Evolutionary conservation across 2,888 invertebrate genomes (phyloP), one percentile per base, ranked within the genome.

Genomic region (Prosapia bicincta): DNA sequence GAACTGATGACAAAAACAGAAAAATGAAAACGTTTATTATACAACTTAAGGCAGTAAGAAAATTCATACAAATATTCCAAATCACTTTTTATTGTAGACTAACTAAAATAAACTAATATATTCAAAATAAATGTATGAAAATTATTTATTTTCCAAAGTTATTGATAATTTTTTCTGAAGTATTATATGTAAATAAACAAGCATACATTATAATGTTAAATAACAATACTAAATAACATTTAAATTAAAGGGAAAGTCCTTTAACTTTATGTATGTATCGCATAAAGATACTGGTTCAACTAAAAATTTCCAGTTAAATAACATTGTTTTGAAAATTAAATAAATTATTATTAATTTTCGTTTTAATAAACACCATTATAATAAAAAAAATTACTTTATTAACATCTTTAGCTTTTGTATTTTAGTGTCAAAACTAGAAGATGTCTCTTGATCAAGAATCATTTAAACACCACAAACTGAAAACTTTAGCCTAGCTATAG

Each of bases 401-500:
- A 54, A 54, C 54, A 54, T 54, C 54, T 54, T 54, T 20, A 54
- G 2, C 20, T 54, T 54, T 20, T 3, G n/a, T 9, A n/a, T 54
- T 54, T 54, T 10, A 54, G 54, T 54, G 20, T 54, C 54, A 20
- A 54, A 54, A 54, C 20, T n/a, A 20, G 54, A 54, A 54, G 54
- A 54, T 20, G 54, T 54, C 54, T n/a, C 20, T 54, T 54, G n/a
- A 54, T 54, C 13, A 13, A 54, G n/a, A n/a, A 54, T 20, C 54
- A 54, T 54, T 54, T 54, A 20, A 54, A 54, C 54, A 54, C 54
- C 54, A 54, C 54, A 20, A 54, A 54, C 20, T 54, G 20, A 20
- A 54, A 54, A 38, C 38, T 38, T 2, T 38, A 68, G 76, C 87
- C 89, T 97, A 98, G 90, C 96, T 96, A 90, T 98, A 98, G 83